Evolutionary conservation across 64 coral and sea anemone species (phyloP).

Genomic region (Montipora foliosa): DNA sequence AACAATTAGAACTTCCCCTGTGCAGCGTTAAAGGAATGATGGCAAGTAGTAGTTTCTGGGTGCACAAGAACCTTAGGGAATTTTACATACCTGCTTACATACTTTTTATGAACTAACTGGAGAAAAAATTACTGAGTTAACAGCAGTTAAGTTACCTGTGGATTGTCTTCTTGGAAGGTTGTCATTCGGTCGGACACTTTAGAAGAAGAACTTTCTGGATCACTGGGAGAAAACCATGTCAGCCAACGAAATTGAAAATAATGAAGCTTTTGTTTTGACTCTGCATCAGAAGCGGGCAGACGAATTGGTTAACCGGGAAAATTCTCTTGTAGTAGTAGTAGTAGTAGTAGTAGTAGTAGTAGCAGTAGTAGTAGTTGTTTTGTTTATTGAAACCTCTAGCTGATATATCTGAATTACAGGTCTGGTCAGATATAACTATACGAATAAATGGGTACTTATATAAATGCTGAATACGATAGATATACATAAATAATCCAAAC

Average conservation of each 20-base stretch:
- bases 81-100: neutral
- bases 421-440: too few species aligned
- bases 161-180: slow-evolving; percentile 24
- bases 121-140: slow-evolving; percentile 2
- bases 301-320: neutral
- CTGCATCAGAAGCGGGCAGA: neutral
- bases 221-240: slow-evolving; percentile 1
- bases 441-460: too few species aligned
- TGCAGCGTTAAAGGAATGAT: neutral
- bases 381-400: too few species aligned
- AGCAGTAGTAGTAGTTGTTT: too few species aligned
- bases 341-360: too few species aligned
- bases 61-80: slow-evolving; percentile 10
- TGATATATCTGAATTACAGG: too few species aligned
- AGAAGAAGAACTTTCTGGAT: neutral
- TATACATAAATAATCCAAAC: too few species aligned
- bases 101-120: neutral
- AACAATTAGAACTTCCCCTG: neutral
- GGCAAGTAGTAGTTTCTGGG: neutral
- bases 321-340: neutral
- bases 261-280: slow-evolving; percentile 18
- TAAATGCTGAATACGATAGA: too few species aligned
- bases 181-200: slow-evolving; percentile 18
- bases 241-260: neutral
- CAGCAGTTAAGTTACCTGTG: slow-evolving; percentile 1